Conservation (phyloP, 2,888 invertebrate genomes). For the Eubasilissa splendida region DNA sequence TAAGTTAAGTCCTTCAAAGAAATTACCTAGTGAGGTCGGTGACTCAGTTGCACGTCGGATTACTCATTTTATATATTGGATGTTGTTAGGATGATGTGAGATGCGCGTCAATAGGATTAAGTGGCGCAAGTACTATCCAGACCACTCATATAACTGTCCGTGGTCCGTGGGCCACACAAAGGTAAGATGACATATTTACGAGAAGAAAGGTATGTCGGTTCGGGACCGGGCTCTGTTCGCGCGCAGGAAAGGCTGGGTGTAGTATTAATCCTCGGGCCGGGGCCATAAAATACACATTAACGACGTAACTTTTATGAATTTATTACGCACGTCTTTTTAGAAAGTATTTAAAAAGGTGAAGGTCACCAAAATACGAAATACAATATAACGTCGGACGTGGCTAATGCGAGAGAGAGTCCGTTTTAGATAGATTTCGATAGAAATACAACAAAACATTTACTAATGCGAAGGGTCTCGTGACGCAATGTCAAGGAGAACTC, state of each 20-base stretch:
- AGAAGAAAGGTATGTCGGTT: constrained; percentile 20
- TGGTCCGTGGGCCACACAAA: constrained; percentile 18
- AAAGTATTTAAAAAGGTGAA: constrained; percentile 11
- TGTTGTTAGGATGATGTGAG: constrained; percentile 5
- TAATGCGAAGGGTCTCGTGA: too few relatives aligned
- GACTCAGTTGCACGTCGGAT: too few relatives aligned
- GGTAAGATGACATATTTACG: constrained; percentile 35
- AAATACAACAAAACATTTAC: too few relatives aligned
- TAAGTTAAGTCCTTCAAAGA: too few relatives aligned
- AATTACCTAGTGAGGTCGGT: too few relatives aligned
- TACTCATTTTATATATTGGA: neutral
- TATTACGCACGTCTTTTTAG: constrained; percentile 20
- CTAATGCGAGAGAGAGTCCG: too few relatives aligned
- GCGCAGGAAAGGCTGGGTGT: constrained; percentile 3
- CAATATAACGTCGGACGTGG: too few relatives aligned
- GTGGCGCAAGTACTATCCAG: constrained; percentile 21
- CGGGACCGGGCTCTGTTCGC: neutral
- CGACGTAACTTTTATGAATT: constrained; percentile 30
- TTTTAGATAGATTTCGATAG: too few relatives aligned
- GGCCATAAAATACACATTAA: constrained; percentile 34
- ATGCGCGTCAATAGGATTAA: constrained; percentile 6
- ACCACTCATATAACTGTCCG: constrained; percentile 31
- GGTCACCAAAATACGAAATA: constrained; percentile 16
- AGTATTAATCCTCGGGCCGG: constrained; percentile 12
- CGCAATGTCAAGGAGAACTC: too few relatives aligned